Percentiles rank a stretch among this genome's conserved stretches.
Evolutionary conservation across 2,113 vertebrate species (phyloP).

Genomic region (Channa maculata): DNA sequence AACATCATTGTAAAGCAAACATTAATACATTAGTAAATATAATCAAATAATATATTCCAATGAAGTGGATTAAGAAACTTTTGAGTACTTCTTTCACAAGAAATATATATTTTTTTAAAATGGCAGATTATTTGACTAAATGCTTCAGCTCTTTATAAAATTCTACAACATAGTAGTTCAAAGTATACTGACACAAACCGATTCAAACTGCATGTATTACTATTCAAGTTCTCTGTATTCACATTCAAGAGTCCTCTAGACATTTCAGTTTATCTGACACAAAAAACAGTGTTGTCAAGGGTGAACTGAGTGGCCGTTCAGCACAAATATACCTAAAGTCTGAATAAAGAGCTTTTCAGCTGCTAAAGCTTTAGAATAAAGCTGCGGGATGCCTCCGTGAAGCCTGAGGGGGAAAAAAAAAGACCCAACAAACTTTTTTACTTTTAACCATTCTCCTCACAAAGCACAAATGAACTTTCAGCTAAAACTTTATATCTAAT

Average conservation of each 20-base stretch:
- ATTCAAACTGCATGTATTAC: neutral
- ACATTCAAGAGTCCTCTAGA: neutral
- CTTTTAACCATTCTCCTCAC: neutral
- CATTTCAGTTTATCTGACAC: neutral
- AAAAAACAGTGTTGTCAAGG: neutral
- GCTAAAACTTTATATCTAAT: neutral
- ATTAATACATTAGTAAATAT: no score
- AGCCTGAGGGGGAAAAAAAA: neutral
- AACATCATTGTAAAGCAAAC: no score
- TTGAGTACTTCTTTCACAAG: no score
- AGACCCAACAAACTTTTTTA: neutral
- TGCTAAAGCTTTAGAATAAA: slow-evolving; percentile 18
- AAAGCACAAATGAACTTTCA: neutral
- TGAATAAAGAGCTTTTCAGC: slow-evolving; percentile 43
- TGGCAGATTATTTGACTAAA: neutral
- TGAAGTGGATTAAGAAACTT: no score
- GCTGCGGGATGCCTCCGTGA: slow-evolving; percentile 16
- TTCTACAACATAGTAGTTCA: no score
- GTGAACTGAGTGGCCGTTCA: slow-evolving; percentile 28
- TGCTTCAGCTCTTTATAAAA: no score
- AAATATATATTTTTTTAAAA: no score
- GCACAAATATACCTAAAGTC: slow-evolving; percentile 13
- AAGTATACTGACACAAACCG: neutral
- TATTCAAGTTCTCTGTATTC: neutral
- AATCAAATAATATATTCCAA: no score